Conservation (phyloP, 2,888 invertebrate genomes). For the Chrysina gloriosa region DNA sequence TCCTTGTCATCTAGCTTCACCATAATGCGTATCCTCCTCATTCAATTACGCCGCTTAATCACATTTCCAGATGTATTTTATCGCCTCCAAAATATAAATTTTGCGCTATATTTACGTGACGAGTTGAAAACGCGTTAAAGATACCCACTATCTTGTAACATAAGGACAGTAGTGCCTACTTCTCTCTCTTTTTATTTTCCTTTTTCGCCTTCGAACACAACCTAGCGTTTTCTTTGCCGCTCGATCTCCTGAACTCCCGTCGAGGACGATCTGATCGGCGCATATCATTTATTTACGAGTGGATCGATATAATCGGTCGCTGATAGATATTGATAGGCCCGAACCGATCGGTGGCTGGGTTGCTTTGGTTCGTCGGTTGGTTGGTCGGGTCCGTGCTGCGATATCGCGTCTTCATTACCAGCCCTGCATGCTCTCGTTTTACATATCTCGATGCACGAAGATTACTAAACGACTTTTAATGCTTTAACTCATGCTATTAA, state of each 20-base stretch:
- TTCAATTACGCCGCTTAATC: conserved; percentile 11
- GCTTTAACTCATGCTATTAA: conserved; percentile 64
- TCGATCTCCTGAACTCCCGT: conserved; percentile 20
- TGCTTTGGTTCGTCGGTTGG: conserved; percentile 17
- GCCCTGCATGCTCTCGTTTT: conserved; percentile 64
- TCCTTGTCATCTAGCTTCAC: no score
- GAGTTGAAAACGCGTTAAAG: conserved; percentile 7
- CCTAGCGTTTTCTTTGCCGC: background rate
- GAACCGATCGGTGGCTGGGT: conserved; percentile 10
- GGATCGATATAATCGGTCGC: conserved; percentile 47
- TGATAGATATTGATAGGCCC: conserved; percentile 49
- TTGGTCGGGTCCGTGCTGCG: conserved; percentile 24
- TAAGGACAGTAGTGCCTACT: background rate
- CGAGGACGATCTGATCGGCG: conserved; percentile 21
- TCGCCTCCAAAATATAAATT: background rate
- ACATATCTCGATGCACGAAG: conserved; percentile 65
- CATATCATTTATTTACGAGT: conserved; percentile 47
- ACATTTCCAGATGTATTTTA: background rate
- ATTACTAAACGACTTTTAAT: conserved; percentile 64
- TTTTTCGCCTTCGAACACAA: background rate
- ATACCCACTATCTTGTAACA: conserved; percentile 14
- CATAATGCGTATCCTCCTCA: no score
- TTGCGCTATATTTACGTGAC: background rate
- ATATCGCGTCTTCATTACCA: conserved; percentile 53
- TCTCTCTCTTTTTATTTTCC: conserved; percentile 1